These are phyloP conservation scores for Platyura marginata DNA, from an alignment of 1,140 invertebrate species.

Conservation along the genomic window DNA sequence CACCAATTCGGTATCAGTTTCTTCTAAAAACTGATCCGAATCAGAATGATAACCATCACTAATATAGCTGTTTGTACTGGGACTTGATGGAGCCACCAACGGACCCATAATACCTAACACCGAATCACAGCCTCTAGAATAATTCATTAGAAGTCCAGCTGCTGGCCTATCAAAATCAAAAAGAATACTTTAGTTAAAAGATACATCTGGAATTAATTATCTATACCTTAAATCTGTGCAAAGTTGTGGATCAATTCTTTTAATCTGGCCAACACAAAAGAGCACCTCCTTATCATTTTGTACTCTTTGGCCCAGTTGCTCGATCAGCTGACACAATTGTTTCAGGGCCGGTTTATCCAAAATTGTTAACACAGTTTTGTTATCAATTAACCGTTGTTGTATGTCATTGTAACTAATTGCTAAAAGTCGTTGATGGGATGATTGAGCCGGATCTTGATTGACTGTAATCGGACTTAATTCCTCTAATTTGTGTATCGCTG, in stretches of 20 bases:
- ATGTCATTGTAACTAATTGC: slow-evolving; percentile 62
- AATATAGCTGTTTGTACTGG: slow-evolving; percentile 21
- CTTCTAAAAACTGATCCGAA: slow-evolving; percentile 32
- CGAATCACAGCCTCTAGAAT: slow-evolving; percentile 61
- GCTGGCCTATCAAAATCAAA: slow-evolving; percentile 32
- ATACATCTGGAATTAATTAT: too few species aligned
- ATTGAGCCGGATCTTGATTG: slow-evolving; percentile 64
- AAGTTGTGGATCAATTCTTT: too few species aligned
- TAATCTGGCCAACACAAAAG: too few species aligned
- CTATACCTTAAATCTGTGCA: slow-evolving; percentile 45
- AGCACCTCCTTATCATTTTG: too few species aligned
- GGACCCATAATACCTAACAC: slow-evolving; percentile 55
- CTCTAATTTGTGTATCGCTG: slow-evolving; percentile 70
- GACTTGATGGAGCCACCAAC: slow-evolving; percentile 8
- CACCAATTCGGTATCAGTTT: slow-evolving; percentile 41
- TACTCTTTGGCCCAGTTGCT: slow-evolving; percentile 36
- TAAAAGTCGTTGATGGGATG: slow-evolving; percentile 75
- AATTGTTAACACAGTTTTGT: slow-evolving; percentile 72
- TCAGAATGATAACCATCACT: slow-evolving; percentile 65
- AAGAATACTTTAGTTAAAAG: background rate
- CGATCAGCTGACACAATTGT: slow-evolving; percentile 32
- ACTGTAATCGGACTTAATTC: slow-evolving; percentile 49
- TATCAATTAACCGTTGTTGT: slow-evolving; percentile 78
- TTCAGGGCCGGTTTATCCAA: slow-evolving; percentile 49
- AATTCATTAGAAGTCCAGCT: slow-evolving; percentile 63